These are phyloP conservation scores for Manacus vitellinus DNA, from an alignment of 2,113 vertebrate genomes.

Conservation along the genomic window DNA sequence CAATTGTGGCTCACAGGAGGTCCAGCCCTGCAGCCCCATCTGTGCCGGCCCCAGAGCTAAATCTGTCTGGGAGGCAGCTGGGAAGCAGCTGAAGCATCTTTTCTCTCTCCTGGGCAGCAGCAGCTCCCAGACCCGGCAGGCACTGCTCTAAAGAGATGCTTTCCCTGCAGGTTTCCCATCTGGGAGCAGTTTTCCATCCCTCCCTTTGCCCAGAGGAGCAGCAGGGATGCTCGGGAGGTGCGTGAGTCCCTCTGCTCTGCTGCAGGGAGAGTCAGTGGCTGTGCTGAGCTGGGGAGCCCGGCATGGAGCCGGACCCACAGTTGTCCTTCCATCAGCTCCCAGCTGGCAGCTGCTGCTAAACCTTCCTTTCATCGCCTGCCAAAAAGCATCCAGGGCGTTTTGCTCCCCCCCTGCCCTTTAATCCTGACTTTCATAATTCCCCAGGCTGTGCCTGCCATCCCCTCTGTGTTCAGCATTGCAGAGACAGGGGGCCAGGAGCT, in stretches of 20 bases:
- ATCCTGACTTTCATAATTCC: slow-evolving; percentile 47
- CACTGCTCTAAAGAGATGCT: background rate
- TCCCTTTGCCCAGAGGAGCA: background rate
- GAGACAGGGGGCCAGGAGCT: background rate
- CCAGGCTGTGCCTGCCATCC: background rate
- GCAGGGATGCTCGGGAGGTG: background rate
- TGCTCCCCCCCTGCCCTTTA: slow-evolving; percentile 26
- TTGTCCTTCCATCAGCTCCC: slow-evolving; percentile 44
- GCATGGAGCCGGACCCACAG: slow-evolving; percentile 15
- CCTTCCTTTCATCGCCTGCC: slow-evolving; percentile 70
- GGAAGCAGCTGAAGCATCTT: background rate
- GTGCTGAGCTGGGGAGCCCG: background rate
- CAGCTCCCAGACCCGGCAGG: background rate
- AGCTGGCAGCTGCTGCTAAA: slow-evolving; percentile 66
- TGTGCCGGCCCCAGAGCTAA: slow-evolving; percentile 31
- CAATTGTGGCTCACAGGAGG: background rate
- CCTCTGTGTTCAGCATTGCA: rapidly evolving
- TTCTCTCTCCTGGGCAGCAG: background rate
- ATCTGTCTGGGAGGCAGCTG: background rate
- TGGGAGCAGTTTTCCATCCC: background rate
- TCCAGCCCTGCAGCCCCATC: slow-evolving; percentile 59
- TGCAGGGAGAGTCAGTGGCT: rapidly evolving
- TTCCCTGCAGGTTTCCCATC: background rate
- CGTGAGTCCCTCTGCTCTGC: rapidly evolving
- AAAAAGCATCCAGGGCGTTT: slow-evolving; percentile 15